Conservation (phyloP, 2,888 invertebrate species). For the Diadegma fenestrale region DNA sequence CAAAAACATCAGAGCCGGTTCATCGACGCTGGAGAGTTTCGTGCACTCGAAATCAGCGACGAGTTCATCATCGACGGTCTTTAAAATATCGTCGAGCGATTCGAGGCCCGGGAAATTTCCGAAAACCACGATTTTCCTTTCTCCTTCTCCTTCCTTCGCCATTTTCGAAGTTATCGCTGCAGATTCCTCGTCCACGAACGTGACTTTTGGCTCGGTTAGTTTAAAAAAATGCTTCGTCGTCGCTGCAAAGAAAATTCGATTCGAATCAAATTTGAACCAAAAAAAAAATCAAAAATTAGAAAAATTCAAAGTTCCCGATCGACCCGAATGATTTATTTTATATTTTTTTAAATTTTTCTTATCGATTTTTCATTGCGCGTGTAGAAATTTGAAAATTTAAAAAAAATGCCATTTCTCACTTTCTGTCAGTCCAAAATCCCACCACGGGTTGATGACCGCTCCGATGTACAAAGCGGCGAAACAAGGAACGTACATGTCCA, state of each 20-base stretch:
- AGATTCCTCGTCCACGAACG: constrained; percentile 63
- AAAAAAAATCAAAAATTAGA: too few species aligned
- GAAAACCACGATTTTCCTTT: constrained; percentile 66
- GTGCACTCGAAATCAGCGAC: constrained; percentile 66
- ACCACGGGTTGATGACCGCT: constrained; percentile 70
- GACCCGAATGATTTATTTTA: too few species aligned
- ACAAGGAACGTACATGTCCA: constrained; percentile 68
- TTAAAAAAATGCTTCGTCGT: constrained; percentile 51
- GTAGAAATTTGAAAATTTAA: too few species aligned
- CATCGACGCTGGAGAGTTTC: constrained; percentile 47
- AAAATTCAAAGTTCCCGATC: too few species aligned
- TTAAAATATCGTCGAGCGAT: constrained; percentile 65
- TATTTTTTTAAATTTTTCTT: too few species aligned
- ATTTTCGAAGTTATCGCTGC: constrained; percentile 43
- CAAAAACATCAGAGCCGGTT: constrained; percentile 76
- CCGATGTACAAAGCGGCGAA: constrained; percentile 68
- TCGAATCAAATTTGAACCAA: neutral
- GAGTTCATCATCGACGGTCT: constrained; percentile 29
- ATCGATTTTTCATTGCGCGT: too few species aligned
- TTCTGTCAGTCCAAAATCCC: constrained; percentile 61
- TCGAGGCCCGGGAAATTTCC: constrained; percentile 57
- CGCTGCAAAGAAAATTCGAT: constrained; percentile 16
- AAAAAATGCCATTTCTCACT: constrained; percentile 45
- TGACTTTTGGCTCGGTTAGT: constrained; percentile 67
- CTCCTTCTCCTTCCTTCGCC: constrained; percentile 52